A percentile compares a stretch with the other conserved stretches of the same genome.
These are phyloP conservation scores for Ophion ellenae DNA, from an alignment of 2,888 invertebrate species.

Conservation along the genomic window DNA sequence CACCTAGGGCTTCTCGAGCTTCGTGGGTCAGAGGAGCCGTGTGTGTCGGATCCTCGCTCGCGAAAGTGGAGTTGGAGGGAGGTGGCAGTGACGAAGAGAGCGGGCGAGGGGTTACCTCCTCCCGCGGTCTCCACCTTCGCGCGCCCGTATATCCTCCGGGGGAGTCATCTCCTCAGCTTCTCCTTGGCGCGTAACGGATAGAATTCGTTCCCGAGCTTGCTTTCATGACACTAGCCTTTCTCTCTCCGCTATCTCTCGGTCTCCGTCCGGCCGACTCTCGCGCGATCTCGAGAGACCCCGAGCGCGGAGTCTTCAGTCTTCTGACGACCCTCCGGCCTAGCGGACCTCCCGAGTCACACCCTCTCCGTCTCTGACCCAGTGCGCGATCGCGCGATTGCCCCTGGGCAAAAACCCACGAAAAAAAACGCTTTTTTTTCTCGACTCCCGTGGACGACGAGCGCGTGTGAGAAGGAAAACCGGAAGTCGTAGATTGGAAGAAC, in stretches of 20 bases:
- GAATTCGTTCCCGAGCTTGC: conserved; percentile 72
- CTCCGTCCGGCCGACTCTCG: conserved; percentile 59
- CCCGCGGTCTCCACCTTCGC: conserved; percentile 26
- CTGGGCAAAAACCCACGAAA: too few relatives aligned
- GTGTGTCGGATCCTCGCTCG: conserved; percentile 1
- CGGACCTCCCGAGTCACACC: conserved; percentile 21
- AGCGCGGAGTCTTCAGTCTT: conserved; percentile 61
- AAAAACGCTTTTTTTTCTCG: too few relatives aligned
- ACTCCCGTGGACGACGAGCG: too few relatives aligned
- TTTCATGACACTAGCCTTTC: conserved; percentile 57
- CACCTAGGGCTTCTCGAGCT: not conserved
- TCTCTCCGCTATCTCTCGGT: conserved; percentile 10
- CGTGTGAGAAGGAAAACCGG: too few relatives aligned
- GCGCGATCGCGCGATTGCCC: too few relatives aligned
- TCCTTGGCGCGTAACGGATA: conserved; percentile 76
- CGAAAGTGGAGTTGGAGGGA: too few relatives aligned
- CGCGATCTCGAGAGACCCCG: conserved; percentile 14
- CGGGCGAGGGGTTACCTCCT: not conserved
- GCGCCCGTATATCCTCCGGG: conserved; percentile 10
- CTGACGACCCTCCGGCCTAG: conserved; percentile 59
- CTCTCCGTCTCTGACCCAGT: conserved; percentile 3
- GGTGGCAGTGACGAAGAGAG: too few relatives aligned
- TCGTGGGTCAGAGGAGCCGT: conserved; percentile 15
- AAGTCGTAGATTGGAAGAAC: too few relatives aligned
- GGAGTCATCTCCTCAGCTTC: conserved; percentile 48